Base-by-base conservation (phyloP, 2,113 vertebrate species). In the Seriola rivoliana region DNA sequence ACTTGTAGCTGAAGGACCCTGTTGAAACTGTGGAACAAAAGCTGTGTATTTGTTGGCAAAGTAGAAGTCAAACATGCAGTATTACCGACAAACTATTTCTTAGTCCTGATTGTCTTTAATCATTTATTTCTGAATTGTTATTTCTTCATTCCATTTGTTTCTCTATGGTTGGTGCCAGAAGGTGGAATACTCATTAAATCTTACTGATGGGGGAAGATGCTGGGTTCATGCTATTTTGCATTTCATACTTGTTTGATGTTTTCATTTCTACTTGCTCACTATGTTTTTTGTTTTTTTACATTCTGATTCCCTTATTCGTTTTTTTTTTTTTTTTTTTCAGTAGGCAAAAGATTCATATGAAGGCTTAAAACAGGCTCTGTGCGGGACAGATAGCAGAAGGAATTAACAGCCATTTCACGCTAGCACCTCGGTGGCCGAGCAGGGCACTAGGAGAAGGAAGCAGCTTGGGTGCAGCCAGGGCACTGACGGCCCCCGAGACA, bases 371-470 rank as follows among this genome's bases (percentile, higher is more conserved):
- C 91, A 91, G 92, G 80, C 91, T 93, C 95, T 95, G 95, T 79
- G 85, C 72, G 57, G 80, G 90, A 91, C 90, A 93, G 95, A 96
- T 95, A 95, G 94, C 84, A 84, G 84, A 85, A 89, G 89, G 91
- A 95, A 95, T 95, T 95, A 95, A 94, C 88, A 90, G 89, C 90
- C 92, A 95, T 96, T 96, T 96, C 94, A 95, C 88, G 90, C 91
- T 85, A 73, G 83, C 74, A 89, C 85, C 83, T 89, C 86, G 52
- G 85, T 87, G 89, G 87, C 89, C 74, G 77, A 91, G 85, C 88
- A 65, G 90, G 85, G 90, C 89, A 90, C n/a, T 12, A 78, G 85
- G 85, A 92, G 87, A 90, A 82, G 23, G 52, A 85, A 81, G 90
- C 81, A 62, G 87, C 78, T 76, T 82, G 90, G 89, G 89, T 81